Conservation (phyloP, 2,888 invertebrate genomes). For the Operophtera brumata region DNA sequence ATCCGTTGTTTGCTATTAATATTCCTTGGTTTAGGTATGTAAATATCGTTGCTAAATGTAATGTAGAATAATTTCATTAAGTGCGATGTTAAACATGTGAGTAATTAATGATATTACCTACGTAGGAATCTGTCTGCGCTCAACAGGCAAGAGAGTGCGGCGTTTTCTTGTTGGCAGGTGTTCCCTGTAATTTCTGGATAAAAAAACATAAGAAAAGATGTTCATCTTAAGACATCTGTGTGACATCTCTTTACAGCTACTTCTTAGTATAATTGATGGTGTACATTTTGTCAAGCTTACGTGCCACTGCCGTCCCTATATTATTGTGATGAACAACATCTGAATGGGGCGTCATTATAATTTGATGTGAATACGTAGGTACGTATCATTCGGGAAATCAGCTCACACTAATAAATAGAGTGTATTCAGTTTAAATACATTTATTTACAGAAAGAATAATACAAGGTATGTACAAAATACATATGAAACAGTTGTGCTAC, state of each 20-base stretch:
- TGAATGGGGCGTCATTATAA: not conserved
- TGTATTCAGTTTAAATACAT: too few species aligned
- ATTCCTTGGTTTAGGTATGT: not conserved
- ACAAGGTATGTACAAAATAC: too few species aligned
- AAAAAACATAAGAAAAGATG: not conserved
- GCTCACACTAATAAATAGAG: too few species aligned
- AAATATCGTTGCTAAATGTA: not conserved
- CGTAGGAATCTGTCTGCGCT: too few species aligned
- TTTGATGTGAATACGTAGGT: too few species aligned
- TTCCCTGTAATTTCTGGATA: not conserved
- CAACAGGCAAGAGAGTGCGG: not conserved
- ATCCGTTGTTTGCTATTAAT: slow-evolving; percentile 1
- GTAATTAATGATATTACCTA: too few species aligned
- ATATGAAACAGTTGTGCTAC: too few species aligned
- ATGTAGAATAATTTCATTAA: not conserved
- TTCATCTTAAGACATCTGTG: not conserved
- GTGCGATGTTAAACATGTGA: not conserved
- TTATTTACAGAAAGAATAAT: too few species aligned
- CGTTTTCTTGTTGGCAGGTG: not conserved
- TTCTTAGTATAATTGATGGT: slow-evolving; percentile 40
- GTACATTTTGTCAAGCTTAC: slow-evolving; percentile 48
- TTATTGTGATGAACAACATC: slow-evolving; percentile 31
- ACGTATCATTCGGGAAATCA: too few species aligned
- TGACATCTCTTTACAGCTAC: slow-evolving; percentile 7
- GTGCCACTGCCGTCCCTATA: slow-evolving; percentile 4